Percentiles rank a stretch among this genome's conserved stretches.
Evolutionary conservation across 2,113 vertebrate species (phyloP).

Genomic region (Edolisoma coerulescens): DNA sequence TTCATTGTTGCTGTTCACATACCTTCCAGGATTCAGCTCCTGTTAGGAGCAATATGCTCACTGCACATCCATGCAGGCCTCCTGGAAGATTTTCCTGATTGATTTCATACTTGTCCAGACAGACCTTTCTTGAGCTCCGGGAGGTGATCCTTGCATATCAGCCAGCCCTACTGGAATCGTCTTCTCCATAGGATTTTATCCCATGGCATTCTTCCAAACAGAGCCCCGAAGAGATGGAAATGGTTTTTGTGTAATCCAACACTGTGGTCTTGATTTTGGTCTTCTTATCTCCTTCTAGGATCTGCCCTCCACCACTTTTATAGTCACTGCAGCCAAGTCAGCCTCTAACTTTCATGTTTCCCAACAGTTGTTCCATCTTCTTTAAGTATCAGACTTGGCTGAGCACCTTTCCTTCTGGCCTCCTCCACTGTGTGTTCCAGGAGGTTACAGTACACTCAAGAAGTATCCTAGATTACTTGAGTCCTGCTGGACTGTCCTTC

Average conservation of each 20-base stretch:
- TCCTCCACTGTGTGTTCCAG: not conserved
- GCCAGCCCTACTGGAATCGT: not conserved
- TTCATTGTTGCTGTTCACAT: not conserved
- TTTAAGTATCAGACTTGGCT: not conserved
- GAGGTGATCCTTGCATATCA: not conserved
- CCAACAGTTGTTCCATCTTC: not conserved
- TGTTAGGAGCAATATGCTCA: not conserved
- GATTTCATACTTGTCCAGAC: not conserved
- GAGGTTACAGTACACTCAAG: not conserved
- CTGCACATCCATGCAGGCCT: not conserved
- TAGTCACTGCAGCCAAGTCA: not conserved
- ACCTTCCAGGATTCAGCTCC: not conserved
- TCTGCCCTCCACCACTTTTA: not conserved
- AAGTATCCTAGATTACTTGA: not conserved
- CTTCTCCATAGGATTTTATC: not conserved
- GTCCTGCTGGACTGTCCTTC: not conserved
- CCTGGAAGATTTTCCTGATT: not conserved
- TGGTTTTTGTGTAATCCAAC: not conserved
- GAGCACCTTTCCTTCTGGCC: not conserved
- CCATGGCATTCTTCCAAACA: not conserved
- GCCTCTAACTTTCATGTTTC: not conserved
- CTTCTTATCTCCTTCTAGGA: not conserved
- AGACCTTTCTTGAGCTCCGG: not conserved
- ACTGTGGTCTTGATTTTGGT: not conserved
- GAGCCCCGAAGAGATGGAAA: not conserved